These are phyloP conservation scores for Dysmachus trigonus DNA, from an alignment of 2,888 invertebrate genomes.

Conservation along the genomic window DNA sequence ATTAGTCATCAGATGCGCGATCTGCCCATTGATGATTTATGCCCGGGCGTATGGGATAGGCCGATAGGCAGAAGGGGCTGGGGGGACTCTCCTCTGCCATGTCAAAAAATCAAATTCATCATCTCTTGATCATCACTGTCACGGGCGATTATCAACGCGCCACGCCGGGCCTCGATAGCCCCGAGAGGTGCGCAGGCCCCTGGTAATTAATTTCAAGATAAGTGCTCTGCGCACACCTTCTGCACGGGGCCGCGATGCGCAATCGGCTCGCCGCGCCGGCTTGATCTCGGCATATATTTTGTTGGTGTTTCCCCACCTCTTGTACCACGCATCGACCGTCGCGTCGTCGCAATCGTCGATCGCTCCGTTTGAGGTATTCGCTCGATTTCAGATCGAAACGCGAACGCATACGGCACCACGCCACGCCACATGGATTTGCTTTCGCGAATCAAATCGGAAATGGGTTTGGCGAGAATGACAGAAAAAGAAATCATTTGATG, in stretches of 20 bases:
- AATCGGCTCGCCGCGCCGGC: background rate
- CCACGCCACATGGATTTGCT: background rate
- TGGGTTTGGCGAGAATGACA: conserved; percentile 12
- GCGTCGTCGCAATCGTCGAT: background rate
- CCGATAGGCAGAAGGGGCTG: no score
- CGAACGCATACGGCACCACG: background rate
- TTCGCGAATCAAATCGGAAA: conserved; percentile 3
- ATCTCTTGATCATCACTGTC: conserved; percentile 40
- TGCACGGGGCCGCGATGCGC: background rate
- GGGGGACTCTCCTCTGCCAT: background rate
- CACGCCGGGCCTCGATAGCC: conserved; percentile 29
- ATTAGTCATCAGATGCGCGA: conserved; percentile 37
- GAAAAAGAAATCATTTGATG: background rate
- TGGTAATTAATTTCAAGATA: conserved; percentile 48
- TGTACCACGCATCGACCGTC: background rate
- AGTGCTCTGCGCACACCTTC: conserved; percentile 50
- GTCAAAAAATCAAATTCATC: conserved; percentile 44
- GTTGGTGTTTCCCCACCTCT: background rate
- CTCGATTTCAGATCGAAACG: background rate
- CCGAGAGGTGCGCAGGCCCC: conserved; percentile 44
- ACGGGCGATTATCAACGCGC: conserved; percentile 37
- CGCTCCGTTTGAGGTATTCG: background rate
- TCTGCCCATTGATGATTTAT: conserved; percentile 41
- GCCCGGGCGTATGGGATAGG: conserved; percentile 18
- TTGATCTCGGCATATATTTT: background rate